Conservation (phyloP, 2,797 vertebrate genomes). For the Darevskia mixta region DNA sequence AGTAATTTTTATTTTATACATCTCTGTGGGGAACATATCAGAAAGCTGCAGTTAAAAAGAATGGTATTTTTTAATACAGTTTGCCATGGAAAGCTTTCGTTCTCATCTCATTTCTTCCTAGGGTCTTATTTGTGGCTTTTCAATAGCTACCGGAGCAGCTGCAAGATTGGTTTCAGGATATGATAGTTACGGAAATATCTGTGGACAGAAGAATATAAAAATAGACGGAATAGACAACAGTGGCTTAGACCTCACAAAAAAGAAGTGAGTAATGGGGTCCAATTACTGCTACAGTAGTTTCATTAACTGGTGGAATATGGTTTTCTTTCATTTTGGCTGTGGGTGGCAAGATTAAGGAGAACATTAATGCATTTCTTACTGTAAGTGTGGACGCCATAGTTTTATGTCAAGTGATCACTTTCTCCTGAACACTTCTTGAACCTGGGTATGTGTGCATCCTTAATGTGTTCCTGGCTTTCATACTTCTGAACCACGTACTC, state of each 20-base stretch:
- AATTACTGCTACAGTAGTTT: neutral
- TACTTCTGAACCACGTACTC: neutral
- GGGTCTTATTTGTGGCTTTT: slow-evolving; percentile 97
- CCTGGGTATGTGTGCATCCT: neutral
- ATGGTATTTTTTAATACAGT: slow-evolving; percentile 56
- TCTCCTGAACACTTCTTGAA: neutral
- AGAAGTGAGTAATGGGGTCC: slow-evolving; percentile 84
- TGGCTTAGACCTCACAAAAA: slow-evolving; percentile 92
- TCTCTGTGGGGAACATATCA: slow-evolving; percentile 40
- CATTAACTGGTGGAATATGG: slow-evolving; percentile 2
- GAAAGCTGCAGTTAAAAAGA: slow-evolving; percentile 57
- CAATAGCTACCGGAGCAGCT: slow-evolving; percentile 93
- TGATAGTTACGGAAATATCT: slow-evolving; percentile 98
- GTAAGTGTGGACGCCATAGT: neutral
- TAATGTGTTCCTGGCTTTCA: neutral
- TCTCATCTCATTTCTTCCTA: slow-evolving; percentile 74
- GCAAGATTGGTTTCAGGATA: slow-evolving; percentile 93
- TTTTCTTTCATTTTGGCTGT: slow-evolving; percentile 23
- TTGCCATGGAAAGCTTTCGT: slow-evolving; percentile 65
- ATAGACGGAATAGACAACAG: slow-evolving; percentile 89
- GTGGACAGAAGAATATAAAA: slow-evolving; percentile 90
- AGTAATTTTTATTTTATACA: neutral
- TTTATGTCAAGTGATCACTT: neutral
- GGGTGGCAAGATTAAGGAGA: slow-evolving; percentile 18
- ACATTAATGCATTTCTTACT: neutral